These are phyloP conservation scores for Ceratoteleas bidentatus DNA, from an alignment of 1,140 invertebrate species.

Conservation along the genomic window DNA sequence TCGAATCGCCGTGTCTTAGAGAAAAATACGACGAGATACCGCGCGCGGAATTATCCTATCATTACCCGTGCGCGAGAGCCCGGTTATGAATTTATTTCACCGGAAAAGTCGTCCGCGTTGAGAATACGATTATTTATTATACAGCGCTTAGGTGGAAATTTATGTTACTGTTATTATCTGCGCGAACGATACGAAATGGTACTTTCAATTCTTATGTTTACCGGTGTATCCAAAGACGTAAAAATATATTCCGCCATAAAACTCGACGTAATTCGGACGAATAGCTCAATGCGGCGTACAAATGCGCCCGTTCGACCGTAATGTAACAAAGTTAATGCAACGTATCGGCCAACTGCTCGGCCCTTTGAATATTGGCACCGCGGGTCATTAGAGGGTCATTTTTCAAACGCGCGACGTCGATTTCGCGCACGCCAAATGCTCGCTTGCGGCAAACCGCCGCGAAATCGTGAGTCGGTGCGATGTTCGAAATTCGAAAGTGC, in stretches of 20 bases:
- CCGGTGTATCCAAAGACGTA: conserved; percentile 57
- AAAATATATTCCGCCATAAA: conserved; percentile 65
- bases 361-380: conserved; percentile 14
- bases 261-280: conserved; percentile 57
- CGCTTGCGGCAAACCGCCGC: neutral
- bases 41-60: conserved; percentile 58
- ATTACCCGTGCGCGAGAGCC: conserved; percentile 52
- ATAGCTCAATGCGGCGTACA: conserved; percentile 55
- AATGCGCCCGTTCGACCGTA: conserved; percentile 46
- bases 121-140: conserved; percentile 64
- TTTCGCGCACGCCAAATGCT: neutral
- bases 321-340: conserved; percentile 39
- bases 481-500: neutral
- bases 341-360: conserved; percentile 31
- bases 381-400: conserved; percentile 25
- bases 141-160: conserved; percentile 62
- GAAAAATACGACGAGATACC: conserved; percentile 41
- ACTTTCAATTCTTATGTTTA: conserved; percentile 64
- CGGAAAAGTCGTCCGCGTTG: conserved; percentile 61
- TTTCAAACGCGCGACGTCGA: conserved; percentile 7
- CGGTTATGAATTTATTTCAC: conserved; percentile 65
- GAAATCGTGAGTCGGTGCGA: too few species aligned
- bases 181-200: conserved; percentile 60
- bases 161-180: conserved; percentile 65
- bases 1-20: conserved; percentile 35